Evolutionary conservation across 2,888 invertebrate species (phyloP).

Genomic region (Luperina nickerlii): DNA sequence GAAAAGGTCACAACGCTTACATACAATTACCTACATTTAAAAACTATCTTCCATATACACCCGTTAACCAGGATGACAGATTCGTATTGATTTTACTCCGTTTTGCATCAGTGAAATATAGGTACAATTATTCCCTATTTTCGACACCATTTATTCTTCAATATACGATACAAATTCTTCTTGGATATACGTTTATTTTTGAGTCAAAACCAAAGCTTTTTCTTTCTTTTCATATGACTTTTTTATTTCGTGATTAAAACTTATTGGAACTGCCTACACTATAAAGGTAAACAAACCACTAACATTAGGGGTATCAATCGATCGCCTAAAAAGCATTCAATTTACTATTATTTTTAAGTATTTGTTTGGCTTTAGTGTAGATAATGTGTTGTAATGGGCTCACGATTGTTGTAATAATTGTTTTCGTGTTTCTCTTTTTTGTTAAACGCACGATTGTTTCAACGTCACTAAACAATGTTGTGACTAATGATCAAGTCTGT

Average conservation of each 20-base stretch:
- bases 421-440: constrained; percentile 1
- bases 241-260: constrained; percentile 7
- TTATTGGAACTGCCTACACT: constrained; percentile 13
- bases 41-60: constrained; percentile 17
- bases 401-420: constrained; percentile 18
- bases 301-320: constrained; percentile 8
- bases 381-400: constrained; percentile 21
- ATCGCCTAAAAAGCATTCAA: constrained; percentile 27
- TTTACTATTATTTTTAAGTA: constrained; percentile 35
- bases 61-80: constrained; percentile 24
- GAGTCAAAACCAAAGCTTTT: constrained; percentile 2
- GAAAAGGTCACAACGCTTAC: neutral
- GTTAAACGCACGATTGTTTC: constrained; percentile 10
- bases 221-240: neutral
- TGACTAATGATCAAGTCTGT: constrained; percentile 27
- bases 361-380: constrained; percentile 30
- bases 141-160: constrained; percentile 59
- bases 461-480: neutral
- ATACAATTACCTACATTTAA: neutral
- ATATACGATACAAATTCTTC: constrained; percentile 28
- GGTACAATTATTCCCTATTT: constrained; percentile 63
- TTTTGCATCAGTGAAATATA: constrained; percentile 67
- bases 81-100: constrained; percentile 65
- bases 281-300: constrained; percentile 11
- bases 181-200: constrained; percentile 26